Evolutionary conservation across 2,113 vertebrate genomes (phyloP).

Genomic region (Polypterus bichir): DNA sequence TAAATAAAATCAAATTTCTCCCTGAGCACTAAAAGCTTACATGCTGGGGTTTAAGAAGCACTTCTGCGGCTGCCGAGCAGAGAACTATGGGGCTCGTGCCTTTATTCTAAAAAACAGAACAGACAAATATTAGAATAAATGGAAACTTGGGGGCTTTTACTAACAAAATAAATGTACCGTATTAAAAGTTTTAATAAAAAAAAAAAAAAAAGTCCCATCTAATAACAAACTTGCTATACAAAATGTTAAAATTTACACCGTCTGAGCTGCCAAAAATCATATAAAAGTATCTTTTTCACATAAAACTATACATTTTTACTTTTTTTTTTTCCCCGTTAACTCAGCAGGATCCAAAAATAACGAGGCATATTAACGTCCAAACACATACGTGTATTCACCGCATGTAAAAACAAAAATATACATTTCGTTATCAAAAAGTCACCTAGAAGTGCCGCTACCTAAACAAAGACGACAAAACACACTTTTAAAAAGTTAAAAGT

Average conservation of each 20-base stretch:
- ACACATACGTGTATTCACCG: conserved; percentile 59
- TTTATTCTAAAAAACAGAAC: conserved; percentile 6
- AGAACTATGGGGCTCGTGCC: too few relatives aligned
- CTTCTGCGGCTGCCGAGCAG: too few relatives aligned
- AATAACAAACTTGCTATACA: conserved; percentile 82
- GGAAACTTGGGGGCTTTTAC: conserved; percentile 30
- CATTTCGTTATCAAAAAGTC: conserved; percentile 27
- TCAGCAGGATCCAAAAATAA: conserved; percentile 62
- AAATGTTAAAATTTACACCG: conserved; percentile 79
- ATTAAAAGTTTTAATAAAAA: conserved; percentile 37
- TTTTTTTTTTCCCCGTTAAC: conserved; percentile 19
- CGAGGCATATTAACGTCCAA: conserved; percentile 50
- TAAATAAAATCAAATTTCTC: too few relatives aligned
- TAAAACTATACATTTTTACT: conserved; percentile 67
- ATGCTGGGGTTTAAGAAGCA: too few relatives aligned
- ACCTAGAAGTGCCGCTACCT: conserved; percentile 57
- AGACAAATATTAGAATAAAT: conserved; percentile 6
- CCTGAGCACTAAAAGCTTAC: too few relatives aligned
- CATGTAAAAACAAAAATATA: conserved; percentile 59
- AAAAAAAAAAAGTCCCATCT: conserved; percentile 53
- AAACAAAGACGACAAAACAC: conserved; percentile 36
- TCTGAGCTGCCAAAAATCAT: conserved; percentile 86
- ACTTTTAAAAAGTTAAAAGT: conserved; percentile 43
- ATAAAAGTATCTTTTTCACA: conserved; percentile 79
- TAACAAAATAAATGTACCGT: conserved; percentile 64